Evolutionary conservation across 2,888 invertebrate species (phyloP).

Genomic region (Portevinia maculata): DNA sequence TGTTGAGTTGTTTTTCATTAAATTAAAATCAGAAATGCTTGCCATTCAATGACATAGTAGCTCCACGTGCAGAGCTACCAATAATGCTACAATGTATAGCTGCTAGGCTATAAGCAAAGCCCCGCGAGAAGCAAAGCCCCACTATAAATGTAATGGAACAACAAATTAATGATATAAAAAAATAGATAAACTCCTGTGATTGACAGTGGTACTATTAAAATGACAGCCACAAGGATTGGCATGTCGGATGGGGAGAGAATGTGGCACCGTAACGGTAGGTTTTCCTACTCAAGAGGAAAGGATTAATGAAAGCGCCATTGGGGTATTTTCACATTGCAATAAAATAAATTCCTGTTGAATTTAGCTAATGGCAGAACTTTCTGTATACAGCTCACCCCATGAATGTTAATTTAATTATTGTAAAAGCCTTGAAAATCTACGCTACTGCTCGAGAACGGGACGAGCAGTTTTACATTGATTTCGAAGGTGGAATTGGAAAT

Average conservation of each 20-base stretch:
- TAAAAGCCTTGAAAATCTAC: conserved; percentile 43
- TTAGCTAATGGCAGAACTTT: conserved; percentile 30
- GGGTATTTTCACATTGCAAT: conserved; percentile 53
- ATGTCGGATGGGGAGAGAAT: neutral
- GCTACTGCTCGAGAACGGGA: neutral
- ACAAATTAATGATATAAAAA: conserved; percentile 37
- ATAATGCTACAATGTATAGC: no score
- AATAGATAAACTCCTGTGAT: conserved; percentile 36
- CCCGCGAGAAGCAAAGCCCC: no score
- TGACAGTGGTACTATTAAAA: conserved; percentile 61
- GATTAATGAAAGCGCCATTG: conserved; percentile 61
- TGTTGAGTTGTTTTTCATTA: conserved; percentile 8
- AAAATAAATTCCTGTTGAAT: conserved; percentile 40
- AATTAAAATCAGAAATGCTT: conserved; percentile 14
- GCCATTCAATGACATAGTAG: neutral
- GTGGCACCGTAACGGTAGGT: neutral
- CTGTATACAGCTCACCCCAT: conserved; percentile 23
- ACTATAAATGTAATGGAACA: conserved; percentile 32
- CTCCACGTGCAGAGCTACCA: no score
- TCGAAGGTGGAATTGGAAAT: conserved; percentile 3
- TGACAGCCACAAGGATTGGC: conserved; percentile 22
- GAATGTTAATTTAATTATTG: conserved; percentile 51
- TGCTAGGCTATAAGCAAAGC: no score
- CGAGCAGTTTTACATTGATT: conserved; percentile 11
- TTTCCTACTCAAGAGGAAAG: conserved; percentile 7